These are phyloP conservation scores for Bombus polaris DNA, from an alignment of 1,140 invertebrate species.

Conservation along the genomic window DNA sequence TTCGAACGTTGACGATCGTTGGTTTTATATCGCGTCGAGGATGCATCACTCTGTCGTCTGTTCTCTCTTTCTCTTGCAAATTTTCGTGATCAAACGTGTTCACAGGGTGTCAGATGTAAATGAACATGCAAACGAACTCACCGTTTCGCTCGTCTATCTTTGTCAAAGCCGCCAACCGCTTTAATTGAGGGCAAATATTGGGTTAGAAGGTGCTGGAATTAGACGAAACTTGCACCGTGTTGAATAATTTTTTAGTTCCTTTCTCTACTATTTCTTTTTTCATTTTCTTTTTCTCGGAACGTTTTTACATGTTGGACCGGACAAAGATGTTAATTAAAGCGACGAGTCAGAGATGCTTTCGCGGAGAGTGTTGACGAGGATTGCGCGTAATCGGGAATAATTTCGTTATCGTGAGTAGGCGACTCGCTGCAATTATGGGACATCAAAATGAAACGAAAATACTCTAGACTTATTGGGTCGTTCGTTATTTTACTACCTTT, in stretches of 20 bases:
- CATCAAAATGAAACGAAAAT: constrained; percentile 1
- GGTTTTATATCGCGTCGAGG: neutral
- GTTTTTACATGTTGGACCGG: neutral
- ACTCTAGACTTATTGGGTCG: no score
- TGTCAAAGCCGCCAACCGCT: neutral
- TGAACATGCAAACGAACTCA: constrained; percentile 28
- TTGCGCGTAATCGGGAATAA: constrained; percentile 8
- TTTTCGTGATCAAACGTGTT: constrained; percentile 16
- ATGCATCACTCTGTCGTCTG: neutral
- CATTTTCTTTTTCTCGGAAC: neutral
- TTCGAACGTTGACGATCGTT: neutral
- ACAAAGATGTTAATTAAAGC: neutral
- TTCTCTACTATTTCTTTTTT: no score
- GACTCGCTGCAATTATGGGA: neutral
- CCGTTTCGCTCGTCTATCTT: neutral
- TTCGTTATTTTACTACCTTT: neutral
- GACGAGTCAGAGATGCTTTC: neutral
- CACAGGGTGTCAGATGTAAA: constrained; percentile 2
- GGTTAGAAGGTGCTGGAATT: neutral
- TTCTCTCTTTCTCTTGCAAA: constrained; percentile 10
- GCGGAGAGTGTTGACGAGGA: neutral
- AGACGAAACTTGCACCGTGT: neutral
- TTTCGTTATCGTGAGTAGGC: neutral
- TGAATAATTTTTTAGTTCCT: neutral
- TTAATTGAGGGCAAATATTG: constrained; percentile 37